phyloP scores from a whole-genome alignment of 2,113 vertebrate species.

The Corythoichthys intestinalis region DNA sequence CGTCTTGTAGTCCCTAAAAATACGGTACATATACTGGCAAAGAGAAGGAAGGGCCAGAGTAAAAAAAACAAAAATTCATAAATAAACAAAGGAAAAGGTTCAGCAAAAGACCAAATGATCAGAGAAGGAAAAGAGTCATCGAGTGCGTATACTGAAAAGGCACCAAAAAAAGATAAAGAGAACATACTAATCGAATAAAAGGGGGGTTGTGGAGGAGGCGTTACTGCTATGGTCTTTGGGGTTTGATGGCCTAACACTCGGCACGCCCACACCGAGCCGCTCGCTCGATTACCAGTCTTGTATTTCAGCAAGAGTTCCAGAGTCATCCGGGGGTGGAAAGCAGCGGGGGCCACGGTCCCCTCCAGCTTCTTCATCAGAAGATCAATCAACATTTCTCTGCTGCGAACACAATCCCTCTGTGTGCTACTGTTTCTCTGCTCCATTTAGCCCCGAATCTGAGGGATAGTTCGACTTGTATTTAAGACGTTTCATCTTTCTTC shows the following conservation, averaged over 20 bases:
- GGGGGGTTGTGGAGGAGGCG: neutral
- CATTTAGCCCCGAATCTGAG: conserved; percentile 13
- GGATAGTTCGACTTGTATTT: neutral
- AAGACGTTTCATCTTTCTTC: conserved; percentile 28
- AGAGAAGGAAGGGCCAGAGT: neutral
- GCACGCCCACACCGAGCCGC: conserved; percentile 31
- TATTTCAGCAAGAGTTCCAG: conserved; percentile 33
- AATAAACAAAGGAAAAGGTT: neutral
- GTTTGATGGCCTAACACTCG: conserved; percentile 35
- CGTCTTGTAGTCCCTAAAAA: too few species aligned
- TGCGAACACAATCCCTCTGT: conserved; percentile 32
- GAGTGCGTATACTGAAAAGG: too few species aligned
- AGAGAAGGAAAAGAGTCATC: neutral
- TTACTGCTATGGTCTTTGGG: conserved; percentile 34
- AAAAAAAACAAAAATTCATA: neutral
- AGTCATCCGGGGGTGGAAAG: conserved; percentile 8
- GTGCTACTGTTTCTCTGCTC: conserved; percentile 1
- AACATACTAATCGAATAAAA: neutral
- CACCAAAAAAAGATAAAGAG: neutral
- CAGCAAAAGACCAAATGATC: neutral
- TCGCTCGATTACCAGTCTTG: conserved; percentile 33
- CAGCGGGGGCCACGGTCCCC: conserved; percentile 16
- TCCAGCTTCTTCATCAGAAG: conserved; percentile 23
- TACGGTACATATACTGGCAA: neutral
- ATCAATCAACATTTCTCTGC: conserved; percentile 42